phyloP scores from a whole-genome alignment of 2,888 invertebrate species.

The Automeris io region DNA sequence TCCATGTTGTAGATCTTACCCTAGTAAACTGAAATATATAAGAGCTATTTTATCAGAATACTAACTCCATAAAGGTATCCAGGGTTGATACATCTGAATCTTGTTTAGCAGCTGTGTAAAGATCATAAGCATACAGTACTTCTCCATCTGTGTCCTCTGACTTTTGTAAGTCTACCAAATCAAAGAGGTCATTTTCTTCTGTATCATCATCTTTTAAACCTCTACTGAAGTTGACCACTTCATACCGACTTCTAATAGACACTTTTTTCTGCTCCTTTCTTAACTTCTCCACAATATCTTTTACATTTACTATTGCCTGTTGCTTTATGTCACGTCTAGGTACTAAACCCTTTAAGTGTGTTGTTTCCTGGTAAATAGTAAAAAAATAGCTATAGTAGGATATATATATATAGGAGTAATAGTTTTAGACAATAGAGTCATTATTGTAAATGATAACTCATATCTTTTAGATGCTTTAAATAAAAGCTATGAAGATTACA shows the following conservation, averaged over 20 bases:
- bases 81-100: slow-evolving; percentile 63
- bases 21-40: neutral
- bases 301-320: slow-evolving; percentile 41
- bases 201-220: slow-evolving; percentile 40
- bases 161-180: slow-evolving; percentile 54
- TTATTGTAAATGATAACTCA: too few species aligned
- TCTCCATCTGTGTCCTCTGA: slow-evolving; percentile 34
- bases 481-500: too few species aligned
- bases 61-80: slow-evolving; percentile 59
- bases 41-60: slow-evolving; percentile 2
- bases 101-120: slow-evolving; percentile 54
- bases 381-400: too few species aligned
- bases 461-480: too few species aligned
- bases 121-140: slow-evolving; percentile 57
- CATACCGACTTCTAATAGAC: slow-evolving; percentile 49
- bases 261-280: slow-evolving; percentile 53
- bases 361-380: slow-evolving; percentile 53
- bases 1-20: too few species aligned
- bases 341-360: slow-evolving; percentile 43
- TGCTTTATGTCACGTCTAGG: slow-evolving; percentile 45
- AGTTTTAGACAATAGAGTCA: too few species aligned
- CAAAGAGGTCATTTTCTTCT: slow-evolving; percentile 27
- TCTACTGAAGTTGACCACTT: slow-evolving; percentile 58
- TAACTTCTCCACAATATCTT: slow-evolving; percentile 56
- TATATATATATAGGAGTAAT: too few species aligned